Base-by-base conservation (phyloP, 1,140 invertebrate species). In the Hyles vespertilio region DNA sequence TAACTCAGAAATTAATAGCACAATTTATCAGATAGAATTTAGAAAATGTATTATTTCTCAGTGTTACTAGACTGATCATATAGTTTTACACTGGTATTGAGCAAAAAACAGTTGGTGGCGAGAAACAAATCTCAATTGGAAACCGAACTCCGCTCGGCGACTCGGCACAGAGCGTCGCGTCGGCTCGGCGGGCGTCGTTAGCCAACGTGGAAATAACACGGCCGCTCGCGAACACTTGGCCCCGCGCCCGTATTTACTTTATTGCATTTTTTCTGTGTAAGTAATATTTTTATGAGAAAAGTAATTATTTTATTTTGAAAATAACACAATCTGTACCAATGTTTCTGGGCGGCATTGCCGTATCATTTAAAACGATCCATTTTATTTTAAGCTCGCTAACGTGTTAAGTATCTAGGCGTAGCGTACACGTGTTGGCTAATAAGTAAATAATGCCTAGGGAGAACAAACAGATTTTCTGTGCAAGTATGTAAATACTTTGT, bases 231-330 rank as follows among this genome's bases (percentile, higher is more conserved):
- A 69, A 72, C 72, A 45, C 82, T 56, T 84, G 81, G 81, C 84
- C 40, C 43, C 6, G 45, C 66, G 81, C 81, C 82, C 81, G 67
- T 68, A 50, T 63, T 56, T 59, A 70, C 61, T 65, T 74, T 72
- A 65, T 65, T 70, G 68, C 68, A 74, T 73, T 78, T 77, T 72
- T 71, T 68, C 63, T 69, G 63, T 65, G 58, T 56, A 69, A 68
- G 75, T 77, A 75, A 79, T 74, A 77, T 77, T 77, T 81, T 79
- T 66, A 77, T 74, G 75, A 72, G 72, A 79, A 72, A 74, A 74
- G 56, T 68, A 61, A 79, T 80, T 80, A 69, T 65, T 62, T 68
- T 70, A 64, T 80, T 71, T 66, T 77, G 47, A 59, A 73, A 69
- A 66, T 61, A 48, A 68, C 61, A 59, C 51, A 67, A 63, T 70